phyloP scores from a whole-genome alignment of 2,888 invertebrate genomes.

The Rugalucina vietnamica region DNA sequence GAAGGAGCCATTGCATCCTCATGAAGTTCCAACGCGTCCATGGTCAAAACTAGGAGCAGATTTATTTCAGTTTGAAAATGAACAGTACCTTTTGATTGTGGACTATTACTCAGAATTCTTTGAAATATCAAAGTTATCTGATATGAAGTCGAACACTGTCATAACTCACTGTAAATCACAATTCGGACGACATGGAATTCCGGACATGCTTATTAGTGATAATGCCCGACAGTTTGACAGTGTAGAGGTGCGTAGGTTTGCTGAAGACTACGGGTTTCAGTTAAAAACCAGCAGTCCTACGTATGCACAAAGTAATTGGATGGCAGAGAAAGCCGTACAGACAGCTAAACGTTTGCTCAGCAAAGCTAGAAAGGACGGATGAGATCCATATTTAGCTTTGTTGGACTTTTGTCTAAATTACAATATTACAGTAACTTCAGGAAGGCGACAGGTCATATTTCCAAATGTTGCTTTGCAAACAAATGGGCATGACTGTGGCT shows the following conservation, averaged over 20 bases:
- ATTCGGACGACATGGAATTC: constrained; percentile 39
- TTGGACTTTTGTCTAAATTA: too few species aligned
- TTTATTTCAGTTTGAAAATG: constrained; percentile 49
- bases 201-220: background rate
- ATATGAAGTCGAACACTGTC: constrained; percentile 44
- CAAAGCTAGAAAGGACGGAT: background rate
- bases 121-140: constrained; percentile 52
- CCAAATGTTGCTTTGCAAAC: background rate
- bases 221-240: background rate
- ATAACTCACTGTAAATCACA: constrained; percentile 53
- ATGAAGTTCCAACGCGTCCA: constrained; percentile 54
- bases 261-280: background rate
- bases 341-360: background rate
- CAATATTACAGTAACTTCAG: too few species aligned
- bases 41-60: constrained; percentile 62
- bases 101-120: constrained; percentile 60
- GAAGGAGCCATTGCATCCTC: constrained; percentile 37
- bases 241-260: background rate
- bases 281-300: background rate
- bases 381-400: too few species aligned
- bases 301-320: background rate
- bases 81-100: constrained; percentile 58
- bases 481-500: background rate
- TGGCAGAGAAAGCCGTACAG: background rate
- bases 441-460: background rate